A percentile compares a stretch with the other conserved stretches of the same genome.
Evolutionary conservation across 1,140 invertebrate species (phyloP).

Genomic region (Wiebesia pumilae): DNA sequence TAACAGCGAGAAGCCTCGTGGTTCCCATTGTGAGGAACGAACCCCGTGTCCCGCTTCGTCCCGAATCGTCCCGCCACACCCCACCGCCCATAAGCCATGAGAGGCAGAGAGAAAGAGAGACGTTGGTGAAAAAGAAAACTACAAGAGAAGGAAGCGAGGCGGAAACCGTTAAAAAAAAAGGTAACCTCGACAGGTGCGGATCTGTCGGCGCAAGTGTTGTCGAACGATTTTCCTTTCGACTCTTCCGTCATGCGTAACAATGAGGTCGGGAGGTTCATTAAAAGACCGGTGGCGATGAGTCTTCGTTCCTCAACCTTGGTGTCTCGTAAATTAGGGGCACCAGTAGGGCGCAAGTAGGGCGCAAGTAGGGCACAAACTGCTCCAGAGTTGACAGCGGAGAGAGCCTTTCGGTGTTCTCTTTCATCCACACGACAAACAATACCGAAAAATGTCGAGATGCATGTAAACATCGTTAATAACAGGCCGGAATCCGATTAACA

Average conservation of each 20-base stretch:
- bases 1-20: not conserved
- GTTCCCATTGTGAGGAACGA: slow-evolving; percentile 7
- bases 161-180: slow-evolving; percentile 33
- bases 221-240: not conserved
- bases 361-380: not conserved
- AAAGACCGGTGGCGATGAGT: not conserved
- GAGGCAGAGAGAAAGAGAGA: not conserved
- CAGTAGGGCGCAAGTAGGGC: not conserved
- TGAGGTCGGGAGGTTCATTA: not conserved
- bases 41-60: not conserved
- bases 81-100: not conserved
- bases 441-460: not conserved
- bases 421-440: not conserved
- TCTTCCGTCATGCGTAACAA: slow-evolving; percentile 19
- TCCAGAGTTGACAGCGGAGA: too few relatives aligned
- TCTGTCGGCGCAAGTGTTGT: slow-evolving; percentile 4
- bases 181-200: slow-evolving; percentile 29
- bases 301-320: not conserved
- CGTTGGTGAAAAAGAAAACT: not conserved
- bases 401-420: not conserved
- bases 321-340: not conserved
- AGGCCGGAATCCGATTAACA: not conserved
- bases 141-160: not conserved
- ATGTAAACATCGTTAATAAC: not conserved
- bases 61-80: not conserved